A percentile compares a stretch with the other conserved stretches of the same genome.
These are phyloP conservation scores for Amphiprion percula DNA, from an alignment of 2,113 vertebrate genomes.

Conservation along the genomic window DNA sequence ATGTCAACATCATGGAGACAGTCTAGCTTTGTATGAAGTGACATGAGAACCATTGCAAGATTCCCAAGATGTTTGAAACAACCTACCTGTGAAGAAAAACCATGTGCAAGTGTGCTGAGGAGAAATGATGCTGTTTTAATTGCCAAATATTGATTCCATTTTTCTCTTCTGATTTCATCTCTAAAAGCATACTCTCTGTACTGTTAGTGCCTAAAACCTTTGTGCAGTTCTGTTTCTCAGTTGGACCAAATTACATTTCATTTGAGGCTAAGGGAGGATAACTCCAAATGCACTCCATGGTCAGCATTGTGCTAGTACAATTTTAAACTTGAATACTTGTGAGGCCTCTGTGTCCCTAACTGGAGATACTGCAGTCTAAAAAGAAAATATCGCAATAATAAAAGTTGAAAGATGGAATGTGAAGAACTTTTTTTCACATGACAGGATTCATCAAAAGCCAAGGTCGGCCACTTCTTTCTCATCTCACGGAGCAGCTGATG, in stretches of 20 bases:
- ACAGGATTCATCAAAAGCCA: neutral
- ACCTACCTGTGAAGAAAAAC: neutral
- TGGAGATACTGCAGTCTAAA: neutral
- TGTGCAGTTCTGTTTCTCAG: no score
- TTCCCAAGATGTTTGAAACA: neutral
- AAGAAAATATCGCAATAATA: neutral
- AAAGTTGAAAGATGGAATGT: neutral
- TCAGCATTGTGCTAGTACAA: no score
- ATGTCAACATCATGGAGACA: neutral
- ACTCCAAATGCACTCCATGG: no score
- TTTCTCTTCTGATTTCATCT: no score
- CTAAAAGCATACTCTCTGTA: no score
- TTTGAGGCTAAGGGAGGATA: no score
- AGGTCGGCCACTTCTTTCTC: slow-evolving; percentile 3
- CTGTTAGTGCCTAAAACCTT: no score
- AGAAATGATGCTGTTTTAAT: neutral
- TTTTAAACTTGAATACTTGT: no score
- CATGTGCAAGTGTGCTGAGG: neutral
- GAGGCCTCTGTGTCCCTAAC: no score
- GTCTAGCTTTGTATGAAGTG: neutral
- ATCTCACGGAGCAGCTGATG: neutral
- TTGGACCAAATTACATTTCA: no score
- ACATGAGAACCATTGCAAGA: neutral
- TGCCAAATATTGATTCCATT: no score
- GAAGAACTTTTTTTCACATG: slow-evolving; percentile 5